Percentiles rank a stretch among this genome's conserved stretches.
These are phyloP conservation scores for Siniperca obscura DNA, from an alignment of 2,797 vertebrate species.

Conservation along the genomic window DNA sequence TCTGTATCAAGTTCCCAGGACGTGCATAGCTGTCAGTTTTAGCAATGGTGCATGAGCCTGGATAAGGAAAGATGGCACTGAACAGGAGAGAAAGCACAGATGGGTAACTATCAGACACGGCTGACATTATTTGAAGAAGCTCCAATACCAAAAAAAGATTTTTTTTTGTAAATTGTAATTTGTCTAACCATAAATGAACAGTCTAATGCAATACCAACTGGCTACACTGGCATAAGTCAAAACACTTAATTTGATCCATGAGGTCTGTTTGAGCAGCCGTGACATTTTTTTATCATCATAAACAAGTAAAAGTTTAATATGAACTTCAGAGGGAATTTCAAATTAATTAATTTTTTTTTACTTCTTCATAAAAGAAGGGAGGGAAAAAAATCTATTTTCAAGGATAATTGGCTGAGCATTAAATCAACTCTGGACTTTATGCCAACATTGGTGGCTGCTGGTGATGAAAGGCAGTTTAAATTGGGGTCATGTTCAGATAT, in stretches of 20 bases:
- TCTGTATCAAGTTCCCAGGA: conserved; percentile 83
- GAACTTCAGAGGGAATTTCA: conserved; percentile 68
- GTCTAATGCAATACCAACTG: conserved; percentile 37
- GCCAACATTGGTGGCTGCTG: conserved; percentile 71
- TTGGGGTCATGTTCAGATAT: conserved; percentile 72
- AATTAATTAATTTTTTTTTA: conserved; percentile 58
- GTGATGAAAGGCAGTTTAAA: conserved; percentile 72
- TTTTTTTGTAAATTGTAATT: conserved; percentile 47
- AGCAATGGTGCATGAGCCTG: conserved; percentile 76
- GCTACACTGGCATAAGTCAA: conserved; percentile 36
- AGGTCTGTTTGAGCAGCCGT: conserved; percentile 51
- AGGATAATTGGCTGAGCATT: conserved; percentile 76
- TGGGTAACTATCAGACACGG: conserved; percentile 74
- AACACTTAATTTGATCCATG: conserved; percentile 54
- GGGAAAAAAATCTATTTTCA: conserved; percentile 57
- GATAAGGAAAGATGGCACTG: conserved; percentile 73
- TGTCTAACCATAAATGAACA: conserved; percentile 48
- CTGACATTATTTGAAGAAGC: conserved; percentile 67
- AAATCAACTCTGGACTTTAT: conserved; percentile 69
- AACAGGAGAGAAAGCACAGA: conserved; percentile 72
- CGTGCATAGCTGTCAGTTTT: conserved; percentile 82
- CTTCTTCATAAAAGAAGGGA: conserved; percentile 48
- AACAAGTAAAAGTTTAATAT: conserved; percentile 73
- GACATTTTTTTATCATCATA: conserved; percentile 61
- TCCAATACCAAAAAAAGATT: conserved; percentile 44